Evolutionary conservation across 1,140 invertebrate species (phyloP), one percentile per base, ranked within the genome.

Genomic region (Manduca sexta): DNA sequence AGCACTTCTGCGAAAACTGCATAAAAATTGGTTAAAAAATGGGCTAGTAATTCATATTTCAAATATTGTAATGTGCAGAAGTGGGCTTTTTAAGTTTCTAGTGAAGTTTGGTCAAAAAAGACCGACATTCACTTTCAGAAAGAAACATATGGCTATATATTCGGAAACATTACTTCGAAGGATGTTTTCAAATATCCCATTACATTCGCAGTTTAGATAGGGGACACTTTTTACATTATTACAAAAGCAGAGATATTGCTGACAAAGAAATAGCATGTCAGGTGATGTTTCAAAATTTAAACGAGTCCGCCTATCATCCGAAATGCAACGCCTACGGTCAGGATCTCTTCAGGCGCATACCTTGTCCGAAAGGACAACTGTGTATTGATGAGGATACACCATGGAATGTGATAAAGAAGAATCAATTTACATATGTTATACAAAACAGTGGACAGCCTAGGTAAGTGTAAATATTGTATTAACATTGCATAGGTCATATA

Each of bases 51-150:
- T n/a, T n/a, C n/a, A n/a, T n/a, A n/a, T n/a, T n/a, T n/a, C n/a
- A n/a, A n/a, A n/a, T n/a, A n/a, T n/a, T n/a, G n/a, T n/a, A n/a
- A n/a, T n/a, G n/a, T n/a, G n/a, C n/a, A n/a, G n/a, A n/a, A n/a
- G n/a, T n/a, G n/a, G n/a, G n/a, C n/a, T 97, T 79, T 98, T 97
- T 76, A 91, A 93, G 70, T 97, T 98, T 85, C 87, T 99, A 29
- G 89, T 95, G 2, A 98, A 98, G 86, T 99, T 98, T 84, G 97
- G 97, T 46, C 96, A 98, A 96, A 98, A 86, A 97, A 98, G 84
- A 97, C 96, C n/a, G 94, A 97, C 77, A 89, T 91, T 15, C 90
- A 94, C 75, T 89, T 92, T 58, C 88, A 91, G 64, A 91, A 91
- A 56, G 91, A 94, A 55, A 96, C 95, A 49, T 92, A 93, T 84